phyloP scores from a whole-genome alignment of 2,888 invertebrate species.

The Nomada hirtipes region DNA sequence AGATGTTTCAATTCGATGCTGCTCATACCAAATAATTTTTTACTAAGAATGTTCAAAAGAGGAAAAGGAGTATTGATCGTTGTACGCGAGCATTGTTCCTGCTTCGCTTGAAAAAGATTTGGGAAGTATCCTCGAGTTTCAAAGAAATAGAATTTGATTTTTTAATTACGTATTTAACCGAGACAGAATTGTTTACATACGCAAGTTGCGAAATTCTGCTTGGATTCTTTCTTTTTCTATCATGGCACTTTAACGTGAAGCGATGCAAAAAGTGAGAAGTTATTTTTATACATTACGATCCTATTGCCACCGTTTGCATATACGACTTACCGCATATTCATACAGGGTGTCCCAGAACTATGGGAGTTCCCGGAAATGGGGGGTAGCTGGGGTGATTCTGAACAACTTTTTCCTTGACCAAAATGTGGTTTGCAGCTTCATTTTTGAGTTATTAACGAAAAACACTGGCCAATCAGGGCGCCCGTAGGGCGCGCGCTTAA shows the following conservation, averaged over 20 bases:
- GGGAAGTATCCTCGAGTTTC: neutral
- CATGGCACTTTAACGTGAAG: neutral
- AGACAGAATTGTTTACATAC: neutral
- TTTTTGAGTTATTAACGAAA: too few species aligned
- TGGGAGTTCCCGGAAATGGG: too few species aligned
- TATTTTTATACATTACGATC: conserved; percentile 39
- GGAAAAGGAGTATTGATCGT: neutral
- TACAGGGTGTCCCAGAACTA: neutral
- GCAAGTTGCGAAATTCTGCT: neutral
- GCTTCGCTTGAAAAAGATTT: neutral
- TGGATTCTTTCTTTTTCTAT: neutral
- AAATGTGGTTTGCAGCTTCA: too few species aligned
- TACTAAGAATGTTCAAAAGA: neutral
- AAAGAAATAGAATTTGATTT: neutral
- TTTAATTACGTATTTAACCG: neutral
- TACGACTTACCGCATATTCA: conserved; percentile 29
- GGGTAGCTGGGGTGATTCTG: too few species aligned
- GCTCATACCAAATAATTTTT: conserved; percentile 41
- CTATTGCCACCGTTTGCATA: neutral
- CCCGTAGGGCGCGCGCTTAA: too few species aligned
- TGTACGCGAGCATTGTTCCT: neutral
- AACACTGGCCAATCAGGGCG: too few species aligned
- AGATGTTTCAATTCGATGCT: conserved; percentile 3
- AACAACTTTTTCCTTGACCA: too few species aligned
- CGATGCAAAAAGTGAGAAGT: neutral